Evolutionary conservation across 2,797 vertebrate genomes (phyloP).

Genomic region (Oceanodroma leucorhoa): DNA sequence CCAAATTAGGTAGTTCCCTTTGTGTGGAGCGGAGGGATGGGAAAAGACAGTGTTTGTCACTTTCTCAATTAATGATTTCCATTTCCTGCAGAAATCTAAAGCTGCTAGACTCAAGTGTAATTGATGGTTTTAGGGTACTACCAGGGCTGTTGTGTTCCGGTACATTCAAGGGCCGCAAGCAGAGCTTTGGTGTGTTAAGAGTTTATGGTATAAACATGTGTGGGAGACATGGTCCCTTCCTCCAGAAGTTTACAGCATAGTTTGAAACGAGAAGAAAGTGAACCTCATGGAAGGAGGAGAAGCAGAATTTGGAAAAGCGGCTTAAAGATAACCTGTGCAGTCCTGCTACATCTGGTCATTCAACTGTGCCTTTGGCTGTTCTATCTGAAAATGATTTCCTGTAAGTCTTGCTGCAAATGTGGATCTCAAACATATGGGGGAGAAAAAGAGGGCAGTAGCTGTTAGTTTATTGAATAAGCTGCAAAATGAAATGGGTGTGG

Average conservation of each 20-base stretch:
- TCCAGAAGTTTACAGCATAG: fast-evolving
- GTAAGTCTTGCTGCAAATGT: neutral
- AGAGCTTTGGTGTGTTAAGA: neutral
- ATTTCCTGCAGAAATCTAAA: neutral
- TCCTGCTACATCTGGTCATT: neutral
- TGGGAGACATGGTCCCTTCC: neutral
- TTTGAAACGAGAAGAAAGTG: neutral
- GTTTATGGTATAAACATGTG: neutral
- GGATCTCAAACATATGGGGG: neutral
- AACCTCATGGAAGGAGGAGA: neutral
- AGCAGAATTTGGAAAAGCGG: neutral
- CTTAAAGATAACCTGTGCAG: neutral
- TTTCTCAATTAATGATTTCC: neutral
- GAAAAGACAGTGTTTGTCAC: neutral
- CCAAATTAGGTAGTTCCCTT: neutral
- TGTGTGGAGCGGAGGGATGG: neutral
- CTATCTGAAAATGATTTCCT: neutral
- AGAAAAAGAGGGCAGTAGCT: neutral
- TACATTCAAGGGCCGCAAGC: neutral
- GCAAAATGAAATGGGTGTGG: neutral
- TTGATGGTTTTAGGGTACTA: neutral
- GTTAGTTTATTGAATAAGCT: neutral
- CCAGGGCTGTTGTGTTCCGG: neutral
- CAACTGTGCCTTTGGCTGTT: neutral
- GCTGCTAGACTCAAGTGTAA: neutral